Conservation (phyloP, 2,113 vertebrate species). For the Pelmatolapia mariae region DNA sequence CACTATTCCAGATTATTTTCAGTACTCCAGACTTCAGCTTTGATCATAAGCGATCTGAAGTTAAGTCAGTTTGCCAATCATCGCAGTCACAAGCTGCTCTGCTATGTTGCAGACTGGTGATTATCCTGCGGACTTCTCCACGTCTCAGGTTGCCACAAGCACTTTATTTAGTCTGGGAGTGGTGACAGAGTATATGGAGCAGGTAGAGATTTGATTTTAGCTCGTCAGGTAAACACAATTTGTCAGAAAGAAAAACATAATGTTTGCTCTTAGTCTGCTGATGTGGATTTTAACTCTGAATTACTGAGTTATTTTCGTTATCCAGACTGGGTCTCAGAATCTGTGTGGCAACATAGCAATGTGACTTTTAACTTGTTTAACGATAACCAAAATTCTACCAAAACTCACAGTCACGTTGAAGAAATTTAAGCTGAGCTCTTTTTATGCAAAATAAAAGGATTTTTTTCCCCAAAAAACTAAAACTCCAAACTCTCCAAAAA, state of each 20-base stretch:
- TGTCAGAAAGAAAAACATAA: background rate
- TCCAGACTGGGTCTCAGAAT: background rate
- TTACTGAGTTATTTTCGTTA: background rate
- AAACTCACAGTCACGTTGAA: background rate
- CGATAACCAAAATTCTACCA: background rate
- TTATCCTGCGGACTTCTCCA: background rate
- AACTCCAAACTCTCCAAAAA: background rate
- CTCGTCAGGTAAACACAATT: background rate
- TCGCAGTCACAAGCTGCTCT: background rate
- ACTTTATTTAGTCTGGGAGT: background rate
- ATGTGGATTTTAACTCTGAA: background rate
- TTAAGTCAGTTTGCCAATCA: background rate
- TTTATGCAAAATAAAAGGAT: background rate
- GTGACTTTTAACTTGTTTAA: background rate
- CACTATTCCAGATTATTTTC: background rate
- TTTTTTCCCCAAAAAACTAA: background rate
- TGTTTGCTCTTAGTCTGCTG: background rate
- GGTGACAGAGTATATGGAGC: background rate
- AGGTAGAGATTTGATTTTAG: background rate
- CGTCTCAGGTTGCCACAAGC: background rate
- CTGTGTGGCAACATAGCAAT: background rate
- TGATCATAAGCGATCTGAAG: background rate
- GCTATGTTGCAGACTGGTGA: background rate
- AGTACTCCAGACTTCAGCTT: background rate
- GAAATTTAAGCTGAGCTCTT: background rate